Evolutionary conservation across 2,113 vertebrate species (phyloP).

Genomic region (Alethe castanea): DNA sequence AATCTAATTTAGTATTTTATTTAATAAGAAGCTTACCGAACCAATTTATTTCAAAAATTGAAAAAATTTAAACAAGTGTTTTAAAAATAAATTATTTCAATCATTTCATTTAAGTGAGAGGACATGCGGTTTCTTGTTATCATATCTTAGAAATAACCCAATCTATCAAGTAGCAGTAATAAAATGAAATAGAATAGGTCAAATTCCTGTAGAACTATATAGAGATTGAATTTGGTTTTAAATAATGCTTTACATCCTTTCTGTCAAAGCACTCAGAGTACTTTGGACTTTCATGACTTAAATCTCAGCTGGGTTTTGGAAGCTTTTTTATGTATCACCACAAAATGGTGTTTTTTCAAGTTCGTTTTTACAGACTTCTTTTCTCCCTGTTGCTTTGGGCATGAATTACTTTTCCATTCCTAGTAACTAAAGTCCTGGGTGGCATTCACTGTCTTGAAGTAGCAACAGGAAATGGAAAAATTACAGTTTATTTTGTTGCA

Average conservation of each 20-base stretch:
- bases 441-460: not conserved
- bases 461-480: slow-evolving; percentile 19
- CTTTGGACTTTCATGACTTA: slow-evolving; percentile 26
- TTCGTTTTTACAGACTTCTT: not conserved
- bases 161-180: not conserved
- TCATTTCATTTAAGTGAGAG: not conserved
- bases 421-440: slow-evolving; percentile 21
- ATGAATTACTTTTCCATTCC: slow-evolving; percentile 40
- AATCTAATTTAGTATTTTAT: not conserved
- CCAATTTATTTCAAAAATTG: not conserved
- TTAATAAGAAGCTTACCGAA: not conserved
- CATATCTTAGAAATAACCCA: not conserved
- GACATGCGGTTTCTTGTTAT: not conserved
- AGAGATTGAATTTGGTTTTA: slow-evolving; percentile 4
- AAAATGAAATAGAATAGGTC: not conserved
- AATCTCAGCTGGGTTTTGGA: slow-evolving; percentile 33
- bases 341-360: slow-evolving; percentile 30
- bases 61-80: not conserved
- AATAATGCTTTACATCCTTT: slow-evolving; percentile 30
- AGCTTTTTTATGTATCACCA: slow-evolving; percentile 1
- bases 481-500: not conserved
- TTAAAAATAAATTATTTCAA: not conserved
- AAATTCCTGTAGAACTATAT: not conserved
- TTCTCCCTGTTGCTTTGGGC: not conserved
- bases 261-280: slow-evolving; percentile 4